Base-by-base conservation (phyloP, 37 sponge, comb jelly and placozoan genomes). In the Oopsacas minuta region DNA sequence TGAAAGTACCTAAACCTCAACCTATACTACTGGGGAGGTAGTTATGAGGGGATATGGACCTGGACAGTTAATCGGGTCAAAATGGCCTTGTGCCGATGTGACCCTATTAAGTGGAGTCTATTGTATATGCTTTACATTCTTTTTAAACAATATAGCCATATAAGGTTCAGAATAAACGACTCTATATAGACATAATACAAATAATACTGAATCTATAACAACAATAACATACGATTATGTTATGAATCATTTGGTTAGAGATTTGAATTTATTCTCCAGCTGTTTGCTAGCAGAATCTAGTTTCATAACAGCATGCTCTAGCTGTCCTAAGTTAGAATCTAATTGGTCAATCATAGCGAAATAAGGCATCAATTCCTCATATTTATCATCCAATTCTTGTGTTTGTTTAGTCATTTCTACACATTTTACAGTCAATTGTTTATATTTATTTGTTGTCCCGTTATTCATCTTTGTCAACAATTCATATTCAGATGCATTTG, bases 241-340 rank as follows among this genome's bases (percentile, higher is more conserved):
- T 15, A 42, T 20, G 32, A 10, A 61, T 61, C 75, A 61, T 34
- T 61, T 61, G 75, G 28, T 61, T 10, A 61, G 75, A 61, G 75
- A 61, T n/a, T 61, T 61, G 75, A 61, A 61, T n/a, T 61, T 61
- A 34, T 34, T 61, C 75, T 61, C 75, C 7, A 61, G 75, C 22
- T 61, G 75, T 61, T 61, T 61, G 7, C 17, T 61, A n/a, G 22
- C 75, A 10, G 22, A 10, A n/a, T 61, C 75, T 34, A 61, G 28
- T 61, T n/a, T 10, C 22, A 12, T 61, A 25, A 61, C 75, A 20
- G 75, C 75, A 61, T 61, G 75, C 22, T 61, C 75, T 34, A 61
- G 22, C 75, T 61, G 75, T 20, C 75, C 75, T 3, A 61, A 20
- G 75, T 34, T 61, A 61, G 75, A 61, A n/a, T 61, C 75, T 34